Conservation (phyloP, 2,113 vertebrate species). For the Tyto alba region DNA sequence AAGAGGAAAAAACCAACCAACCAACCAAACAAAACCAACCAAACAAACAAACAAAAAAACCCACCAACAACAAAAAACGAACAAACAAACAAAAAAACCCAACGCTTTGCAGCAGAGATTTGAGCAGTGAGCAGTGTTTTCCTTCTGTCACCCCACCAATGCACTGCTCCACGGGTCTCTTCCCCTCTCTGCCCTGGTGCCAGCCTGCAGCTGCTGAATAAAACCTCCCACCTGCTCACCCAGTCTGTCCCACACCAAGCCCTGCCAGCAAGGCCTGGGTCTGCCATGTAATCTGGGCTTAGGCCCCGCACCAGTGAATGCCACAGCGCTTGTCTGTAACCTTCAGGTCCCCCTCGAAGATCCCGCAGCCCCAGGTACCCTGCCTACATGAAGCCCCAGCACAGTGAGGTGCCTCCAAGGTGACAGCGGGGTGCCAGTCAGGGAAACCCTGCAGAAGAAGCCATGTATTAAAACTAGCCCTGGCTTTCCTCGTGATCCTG, state of each 20-base stretch:
- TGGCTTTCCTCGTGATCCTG: not conserved
- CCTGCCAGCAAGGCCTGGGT: not conserved
- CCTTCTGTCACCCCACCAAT: fast-evolving
- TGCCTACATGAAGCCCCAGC: not conserved
- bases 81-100: no score
- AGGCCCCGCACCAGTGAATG: not conserved
- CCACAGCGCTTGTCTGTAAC: not conserved
- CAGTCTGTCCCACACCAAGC: fast-evolving
- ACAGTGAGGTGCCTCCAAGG: not conserved
- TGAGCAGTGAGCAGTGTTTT: not conserved
- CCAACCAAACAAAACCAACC: no score
- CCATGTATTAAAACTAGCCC: no score
- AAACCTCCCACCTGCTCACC: not conserved
- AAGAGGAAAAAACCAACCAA: not conserved
- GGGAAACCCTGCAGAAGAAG: not conserved
- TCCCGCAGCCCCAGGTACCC: no score
- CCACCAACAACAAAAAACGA: no score
- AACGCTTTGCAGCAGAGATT: not conserved
- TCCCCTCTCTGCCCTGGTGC: not conserved
- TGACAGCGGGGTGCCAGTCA: not conserved
- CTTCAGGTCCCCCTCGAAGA: not conserved
- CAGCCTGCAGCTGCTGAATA: not conserved
- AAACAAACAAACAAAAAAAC: no score
- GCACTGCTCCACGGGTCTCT: not conserved
- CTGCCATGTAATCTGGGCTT: not conserved